A percentile compares a stretch with the other conserved stretches of the same genome.
phyloP scores from a whole-genome alignment of 2,113 vertebrate species.

The Hyla sarda region DNA sequence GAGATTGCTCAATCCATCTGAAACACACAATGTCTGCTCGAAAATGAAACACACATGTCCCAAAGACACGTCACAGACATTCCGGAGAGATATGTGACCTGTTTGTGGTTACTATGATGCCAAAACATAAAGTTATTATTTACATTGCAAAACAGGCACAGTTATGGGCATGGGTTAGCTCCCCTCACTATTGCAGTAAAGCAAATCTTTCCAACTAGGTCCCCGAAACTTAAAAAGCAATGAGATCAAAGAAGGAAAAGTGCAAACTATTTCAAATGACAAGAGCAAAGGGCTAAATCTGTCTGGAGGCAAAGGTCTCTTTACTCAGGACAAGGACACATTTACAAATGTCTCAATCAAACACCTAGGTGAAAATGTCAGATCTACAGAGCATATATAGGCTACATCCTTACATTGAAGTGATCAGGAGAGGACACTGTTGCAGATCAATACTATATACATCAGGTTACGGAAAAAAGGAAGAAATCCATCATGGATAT shows the following conservation, averaged over 20 bases:
- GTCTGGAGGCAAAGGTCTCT: slow-evolving; percentile 8
- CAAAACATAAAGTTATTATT: not conserved
- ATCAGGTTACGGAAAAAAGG: no score
- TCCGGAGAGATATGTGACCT: not conserved
- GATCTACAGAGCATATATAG: no score
- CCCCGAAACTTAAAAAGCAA: not conserved
- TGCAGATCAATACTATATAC: no score
- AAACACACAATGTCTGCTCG: not conserved
- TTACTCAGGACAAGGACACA: not conserved
- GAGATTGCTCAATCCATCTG: slow-evolving; percentile 6
- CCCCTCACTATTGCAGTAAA: not conserved
- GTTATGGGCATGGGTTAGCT: not conserved
- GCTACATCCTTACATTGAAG: no score
- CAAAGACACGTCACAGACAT: not conserved
- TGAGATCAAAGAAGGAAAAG: not conserved
- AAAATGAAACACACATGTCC: slow-evolving; percentile 16
- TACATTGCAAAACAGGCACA: not conserved
- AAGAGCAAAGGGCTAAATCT: not conserved
- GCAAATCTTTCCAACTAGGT: not conserved
- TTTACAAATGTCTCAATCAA: not conserved
- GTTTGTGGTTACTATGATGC: not conserved
- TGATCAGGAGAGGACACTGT: no score
- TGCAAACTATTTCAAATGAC: not conserved
- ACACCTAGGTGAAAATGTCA: not conserved
- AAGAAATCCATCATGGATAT: no score